A percentile compares a stretch with the other conserved stretches of the same genome.
phyloP scores from a whole-genome alignment of 1,140 invertebrate genomes.

The Hydropsyche tenuis region DNA sequence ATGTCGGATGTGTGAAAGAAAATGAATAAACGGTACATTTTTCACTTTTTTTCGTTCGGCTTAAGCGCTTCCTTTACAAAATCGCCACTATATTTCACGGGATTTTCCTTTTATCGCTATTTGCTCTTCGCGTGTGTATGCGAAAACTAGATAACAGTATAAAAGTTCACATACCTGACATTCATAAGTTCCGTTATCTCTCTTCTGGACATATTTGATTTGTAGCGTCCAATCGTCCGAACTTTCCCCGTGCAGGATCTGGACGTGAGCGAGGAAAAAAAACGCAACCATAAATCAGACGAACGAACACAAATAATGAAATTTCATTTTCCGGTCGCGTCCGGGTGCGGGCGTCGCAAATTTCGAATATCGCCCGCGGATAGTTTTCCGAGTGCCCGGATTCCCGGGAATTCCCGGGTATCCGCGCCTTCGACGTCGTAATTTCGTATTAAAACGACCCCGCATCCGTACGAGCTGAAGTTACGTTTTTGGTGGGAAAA shows the following conservation, averaged over 20 bases:
- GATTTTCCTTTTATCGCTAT: too few relatives aligned
- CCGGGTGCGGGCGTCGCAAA: not conserved
- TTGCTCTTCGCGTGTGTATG: too few relatives aligned
- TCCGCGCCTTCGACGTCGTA: slow-evolving; percentile 1
- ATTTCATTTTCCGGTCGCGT: not conserved
- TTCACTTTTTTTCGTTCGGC: not conserved
- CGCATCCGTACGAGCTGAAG: not conserved
- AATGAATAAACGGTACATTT: too few relatives aligned
- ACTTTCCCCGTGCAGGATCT: slow-evolving; percentile 71
- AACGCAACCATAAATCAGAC: too few relatives aligned
- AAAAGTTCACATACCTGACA: slow-evolving; percentile 75
- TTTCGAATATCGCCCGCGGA: too few relatives aligned
- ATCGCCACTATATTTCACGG: too few relatives aligned
- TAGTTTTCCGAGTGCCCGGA: too few relatives aligned
- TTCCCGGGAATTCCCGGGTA: too few relatives aligned
- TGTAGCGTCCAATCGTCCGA: slow-evolving; percentile 86
- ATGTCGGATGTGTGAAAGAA: too few relatives aligned
- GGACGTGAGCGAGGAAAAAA: not conserved
- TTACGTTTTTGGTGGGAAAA: too few relatives aligned
- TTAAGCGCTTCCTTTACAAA: not conserved
- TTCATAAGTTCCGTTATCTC: slow-evolving; percentile 88
- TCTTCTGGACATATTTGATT: slow-evolving; percentile 85
- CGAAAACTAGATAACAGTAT: not conserved
- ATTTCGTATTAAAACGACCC: slow-evolving; percentile 27
- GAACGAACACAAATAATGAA: too few relatives aligned